phyloP scores from a whole-genome alignment of 2,888 invertebrate genomes.

The Argynnis bischoffii region DNA sequence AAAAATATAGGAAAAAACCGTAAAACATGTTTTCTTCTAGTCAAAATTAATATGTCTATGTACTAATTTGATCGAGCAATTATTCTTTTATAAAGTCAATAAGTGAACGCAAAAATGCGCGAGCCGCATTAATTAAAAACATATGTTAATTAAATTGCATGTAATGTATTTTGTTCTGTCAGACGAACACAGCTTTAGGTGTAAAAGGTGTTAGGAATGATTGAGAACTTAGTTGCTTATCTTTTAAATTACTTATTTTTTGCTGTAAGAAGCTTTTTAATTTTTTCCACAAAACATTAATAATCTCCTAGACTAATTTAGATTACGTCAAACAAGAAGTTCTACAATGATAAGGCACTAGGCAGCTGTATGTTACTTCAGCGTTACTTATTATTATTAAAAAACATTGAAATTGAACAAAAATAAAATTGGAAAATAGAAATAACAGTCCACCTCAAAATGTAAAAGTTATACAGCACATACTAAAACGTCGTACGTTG shows the following conservation, averaged over 20 bases:
- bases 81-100: conserved; percentile 22
- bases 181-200: conserved; percentile 20
- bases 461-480: background rate
- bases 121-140: conserved; percentile 26
- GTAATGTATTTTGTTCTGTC: conserved; percentile 29
- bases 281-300: conserved; percentile 16
- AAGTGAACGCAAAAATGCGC: conserved; percentile 15
- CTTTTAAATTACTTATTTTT: conserved; percentile 19
- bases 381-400: conserved; percentile 6
- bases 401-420: too few species aligned
- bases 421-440: too few species aligned
- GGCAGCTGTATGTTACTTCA: conserved; percentile 12
- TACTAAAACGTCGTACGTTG: background rate
- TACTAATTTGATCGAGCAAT: conserved; percentile 8
- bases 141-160: conserved; percentile 27
- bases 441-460: background rate
- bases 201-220: conserved; percentile 31
- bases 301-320: conserved; percentile 14
- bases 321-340: conserved; percentile 18
- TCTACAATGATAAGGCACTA: conserved; percentile 7
- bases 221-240: conserved; percentile 19
- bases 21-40: conserved; percentile 1
- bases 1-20: background rate
- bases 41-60: conserved; percentile 9
- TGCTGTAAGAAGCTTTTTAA: conserved; percentile 10